phyloP scores from a whole-genome alignment of 1,140 invertebrate species.

The Aphelinus certus region DNA sequence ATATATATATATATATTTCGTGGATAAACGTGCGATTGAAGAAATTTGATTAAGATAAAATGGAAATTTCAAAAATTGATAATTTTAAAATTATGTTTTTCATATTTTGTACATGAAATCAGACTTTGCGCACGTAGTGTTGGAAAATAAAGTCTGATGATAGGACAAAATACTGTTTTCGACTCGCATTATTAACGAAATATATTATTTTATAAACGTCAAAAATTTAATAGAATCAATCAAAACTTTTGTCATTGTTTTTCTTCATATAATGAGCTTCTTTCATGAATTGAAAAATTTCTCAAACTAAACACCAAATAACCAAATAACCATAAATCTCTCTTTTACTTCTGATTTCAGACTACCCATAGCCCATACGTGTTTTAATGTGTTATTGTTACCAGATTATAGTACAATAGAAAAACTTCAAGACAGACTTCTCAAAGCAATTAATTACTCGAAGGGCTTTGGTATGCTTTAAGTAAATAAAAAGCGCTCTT shows the following conservation, averaged over 20 bases:
- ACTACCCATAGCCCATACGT: constrained; percentile 89
- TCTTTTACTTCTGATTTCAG: constrained; percentile 56
- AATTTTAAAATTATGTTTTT: constrained; percentile 14
- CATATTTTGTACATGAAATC: background rate
- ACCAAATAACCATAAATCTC: no score
- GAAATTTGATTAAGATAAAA: no score
- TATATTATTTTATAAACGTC: background rate
- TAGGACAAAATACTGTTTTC: no score
- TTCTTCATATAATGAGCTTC: background rate
- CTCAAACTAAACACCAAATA: no score
- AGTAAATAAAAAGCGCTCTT: constrained; percentile 32
- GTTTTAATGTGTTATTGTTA: constrained; percentile 94
- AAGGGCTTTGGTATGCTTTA: constrained; percentile 89
- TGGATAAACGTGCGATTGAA: no score
- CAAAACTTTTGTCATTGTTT: background rate
- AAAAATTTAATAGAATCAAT: no score
- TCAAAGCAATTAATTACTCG: constrained; percentile 90
- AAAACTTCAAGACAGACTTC: constrained; percentile 84
- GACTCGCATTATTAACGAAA: background rate
- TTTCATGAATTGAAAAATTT: no score
- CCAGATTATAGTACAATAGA: constrained; percentile 88
- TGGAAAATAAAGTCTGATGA: no score
- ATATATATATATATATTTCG: background rate
- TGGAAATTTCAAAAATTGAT: background rate
- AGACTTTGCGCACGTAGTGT: no score